These are phyloP conservation scores for Hippopotamus amphibius DNA, from an alignment of 2,113 vertebrate genomes.

Conservation along the genomic window DNA sequence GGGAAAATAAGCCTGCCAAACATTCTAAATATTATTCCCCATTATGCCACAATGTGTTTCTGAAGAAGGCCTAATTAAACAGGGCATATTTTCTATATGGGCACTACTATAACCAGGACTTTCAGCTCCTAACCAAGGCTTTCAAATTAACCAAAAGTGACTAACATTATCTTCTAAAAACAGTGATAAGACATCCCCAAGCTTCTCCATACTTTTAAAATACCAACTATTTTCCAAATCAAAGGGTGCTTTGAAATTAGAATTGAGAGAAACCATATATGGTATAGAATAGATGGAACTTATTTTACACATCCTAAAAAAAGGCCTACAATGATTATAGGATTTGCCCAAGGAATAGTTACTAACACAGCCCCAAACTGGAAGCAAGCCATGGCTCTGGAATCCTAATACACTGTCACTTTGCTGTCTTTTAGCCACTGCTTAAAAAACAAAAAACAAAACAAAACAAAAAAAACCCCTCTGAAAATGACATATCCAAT, in stretches of 20 bases:
- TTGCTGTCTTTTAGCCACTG: background rate
- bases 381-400: background rate
- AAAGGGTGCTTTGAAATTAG: conserved; percentile 6
- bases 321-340: background rate
- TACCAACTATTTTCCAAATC: conserved; percentile 29
- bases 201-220: conserved; percentile 43
- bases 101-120: background rate
- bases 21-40: background rate
- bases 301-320: conserved; percentile 27
- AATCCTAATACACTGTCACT: conserved; percentile 27
- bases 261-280: conserved; percentile 16
- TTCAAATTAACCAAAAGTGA: conserved; percentile 48
- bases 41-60: conserved; percentile 30
- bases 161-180: conserved; percentile 10
- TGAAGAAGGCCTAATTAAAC: conserved; percentile 5
- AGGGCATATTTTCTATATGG: conserved; percentile 9
- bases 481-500: background rate
- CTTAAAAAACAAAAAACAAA: background rate
- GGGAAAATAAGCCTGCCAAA: conserved; percentile 37
- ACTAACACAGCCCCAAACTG: background rate
- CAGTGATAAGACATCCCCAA: conserved; percentile 33
- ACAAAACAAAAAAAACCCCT: background rate
- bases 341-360: conserved; percentile 19
- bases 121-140: conserved; percentile 27
- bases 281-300: conserved; percentile 7